A percentile compares a stretch with the other conserved stretches of the same genome.
phyloP scores from a whole-genome alignment of 2,113 vertebrate genomes.

The Puffinus mauretanicus region DNA sequence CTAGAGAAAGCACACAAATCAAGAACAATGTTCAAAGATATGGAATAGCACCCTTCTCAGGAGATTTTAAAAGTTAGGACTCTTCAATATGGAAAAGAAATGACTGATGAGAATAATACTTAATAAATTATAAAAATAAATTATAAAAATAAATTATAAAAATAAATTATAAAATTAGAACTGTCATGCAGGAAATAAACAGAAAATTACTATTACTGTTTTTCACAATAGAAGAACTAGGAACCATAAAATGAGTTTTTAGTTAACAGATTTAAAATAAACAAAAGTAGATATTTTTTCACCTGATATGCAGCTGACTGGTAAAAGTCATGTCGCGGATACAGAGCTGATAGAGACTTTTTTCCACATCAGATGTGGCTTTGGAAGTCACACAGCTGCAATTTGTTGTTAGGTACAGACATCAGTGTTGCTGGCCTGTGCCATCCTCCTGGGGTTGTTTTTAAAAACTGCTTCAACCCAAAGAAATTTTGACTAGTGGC shows the following conservation, averaged over 20 bases:
- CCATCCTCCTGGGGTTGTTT: not conserved
- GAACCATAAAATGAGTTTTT: not conserved
- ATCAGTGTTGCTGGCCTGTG: not conserved
- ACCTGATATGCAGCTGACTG: not conserved
- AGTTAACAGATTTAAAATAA: not conserved
- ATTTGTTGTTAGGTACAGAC: not conserved
- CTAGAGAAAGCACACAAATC: not conserved
- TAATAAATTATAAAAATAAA: not conserved
- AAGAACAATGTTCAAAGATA: not conserved
- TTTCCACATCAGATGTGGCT: not conserved
- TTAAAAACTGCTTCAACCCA: not conserved
- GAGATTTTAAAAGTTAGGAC: not conserved
- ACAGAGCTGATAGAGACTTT: not conserved
- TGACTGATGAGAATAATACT: not conserved
- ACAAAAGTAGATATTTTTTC: not conserved
- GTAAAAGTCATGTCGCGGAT: not conserved
- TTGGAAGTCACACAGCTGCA: not conserved
- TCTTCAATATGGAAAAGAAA: not conserved
- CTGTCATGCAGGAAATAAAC: not conserved
- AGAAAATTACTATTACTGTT: not conserved
- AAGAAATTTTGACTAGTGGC: not conserved
- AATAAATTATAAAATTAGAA: not conserved
- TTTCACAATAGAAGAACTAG: not conserved
- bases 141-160: not conserved
- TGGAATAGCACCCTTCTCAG: not conserved